Evolutionary conservation across 2,888 invertebrate species (phyloP), one percentile per base, ranked within the genome.

Genomic region (Papilio demoleus): DNA sequence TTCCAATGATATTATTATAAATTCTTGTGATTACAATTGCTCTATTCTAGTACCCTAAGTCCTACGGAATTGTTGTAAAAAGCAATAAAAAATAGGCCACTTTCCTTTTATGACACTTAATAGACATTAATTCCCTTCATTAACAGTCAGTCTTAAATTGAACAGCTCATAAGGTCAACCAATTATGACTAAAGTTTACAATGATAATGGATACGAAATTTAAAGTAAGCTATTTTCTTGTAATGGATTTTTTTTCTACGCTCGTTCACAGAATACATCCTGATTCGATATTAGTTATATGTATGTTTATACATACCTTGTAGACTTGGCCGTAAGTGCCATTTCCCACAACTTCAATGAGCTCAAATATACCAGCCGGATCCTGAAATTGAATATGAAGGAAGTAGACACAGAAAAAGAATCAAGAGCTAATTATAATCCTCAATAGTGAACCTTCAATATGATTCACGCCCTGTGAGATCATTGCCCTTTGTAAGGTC

Each of bases 281-380:
- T 53, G n/a, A 24, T 27, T 50, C 3, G n/a, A 53, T 53, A 14
- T 2, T 47, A 22, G 50, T 31, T 36, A 59, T 36, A 34, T 31
- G 58, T 59, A 24, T 38, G 22, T 22, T 40, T n/a, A 42, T 61
- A 69, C 60, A 65, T 88, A 98, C 99, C 97, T 99, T 99, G 92
- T 99, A 99, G 70, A 99, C 99, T 94, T 99, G 99, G 78, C 99
- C 99, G 93, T 99, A 99, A 67, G 99, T 99, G 85, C 99, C 99
- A 97, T 99, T 99, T 87, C 99, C 99, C 76, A 99, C 99, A 73
- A 99, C 99, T 95, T 99, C 99, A 85, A 99, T 99, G 74, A 99
- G 94, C 92, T 99, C 99, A 93, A 99, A 99, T 88, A 99, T 99
- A 81, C 99, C 99, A 88, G 99, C 99, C 75, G 99, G 99, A 93